Evolutionary conservation across 1,140 invertebrate species (phyloP).

Genomic region (Bombyx mandarina): DNA sequence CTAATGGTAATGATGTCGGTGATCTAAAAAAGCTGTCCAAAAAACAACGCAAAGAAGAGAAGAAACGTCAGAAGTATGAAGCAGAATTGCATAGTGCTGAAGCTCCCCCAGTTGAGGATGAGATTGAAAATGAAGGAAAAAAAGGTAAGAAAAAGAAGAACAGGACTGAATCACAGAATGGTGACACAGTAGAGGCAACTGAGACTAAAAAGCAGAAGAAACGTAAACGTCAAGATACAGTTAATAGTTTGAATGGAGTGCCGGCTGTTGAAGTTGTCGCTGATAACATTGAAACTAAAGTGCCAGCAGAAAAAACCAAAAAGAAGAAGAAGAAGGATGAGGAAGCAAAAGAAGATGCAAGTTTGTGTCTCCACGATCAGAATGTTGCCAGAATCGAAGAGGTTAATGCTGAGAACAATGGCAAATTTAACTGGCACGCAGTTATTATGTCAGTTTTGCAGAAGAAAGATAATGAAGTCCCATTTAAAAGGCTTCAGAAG

Average conservation of each 20-base stretch:
- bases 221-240: slow-evolving; percentile 56
- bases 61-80: slow-evolving; percentile 67
- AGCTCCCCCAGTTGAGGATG: slow-evolving; percentile 22
- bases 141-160: slow-evolving; percentile 43
- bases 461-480: slow-evolving; percentile 59
- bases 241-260: slow-evolving; percentile 23
- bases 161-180: slow-evolving; percentile 35
- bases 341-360: slow-evolving; percentile 12
- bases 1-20: background rate
- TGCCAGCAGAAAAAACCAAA: slow-evolving; percentile 19
- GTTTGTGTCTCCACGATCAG: slow-evolving; percentile 47
- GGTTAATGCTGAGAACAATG: slow-evolving; percentile 20
- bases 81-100: slow-evolving; percentile 55
- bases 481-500: slow-evolving; percentile 60
- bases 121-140: slow-evolving; percentile 18
- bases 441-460: slow-evolving; percentile 53
- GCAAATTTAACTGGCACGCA: slow-evolving; percentile 61
- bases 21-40: slow-evolving; percentile 65
- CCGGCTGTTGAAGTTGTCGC: slow-evolving; percentile 23
- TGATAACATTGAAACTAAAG: slow-evolving; percentile 28
- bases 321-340: slow-evolving; percentile 14
- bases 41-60: slow-evolving; percentile 72
- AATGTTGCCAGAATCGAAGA: slow-evolving; percentile 52
- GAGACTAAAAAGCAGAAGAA: slow-evolving; percentile 49
- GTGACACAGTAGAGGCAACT: slow-evolving; percentile 22